Evolutionary conservation across 2,113 vertebrate genomes (phyloP).

Genomic region (Centrocercus urophasianus): DNA sequence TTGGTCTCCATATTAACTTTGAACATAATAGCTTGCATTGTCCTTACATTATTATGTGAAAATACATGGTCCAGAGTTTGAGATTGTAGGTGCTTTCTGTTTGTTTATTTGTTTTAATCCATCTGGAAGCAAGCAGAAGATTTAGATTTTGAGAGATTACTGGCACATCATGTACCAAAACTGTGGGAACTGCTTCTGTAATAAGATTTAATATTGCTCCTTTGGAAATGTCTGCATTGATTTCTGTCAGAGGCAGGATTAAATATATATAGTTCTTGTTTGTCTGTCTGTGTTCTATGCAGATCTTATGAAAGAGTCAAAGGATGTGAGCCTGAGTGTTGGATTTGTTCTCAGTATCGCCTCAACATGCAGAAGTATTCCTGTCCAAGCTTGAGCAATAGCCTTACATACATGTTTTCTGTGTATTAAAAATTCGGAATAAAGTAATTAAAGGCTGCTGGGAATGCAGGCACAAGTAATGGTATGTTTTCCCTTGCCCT

Average conservation of each 20-base stretch:
- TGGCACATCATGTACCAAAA: neutral
- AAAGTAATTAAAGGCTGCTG: neutral
- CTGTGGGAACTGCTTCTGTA: constrained; percentile 11
- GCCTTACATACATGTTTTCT: neutral
- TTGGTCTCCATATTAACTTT: neutral
- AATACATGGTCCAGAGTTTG: neutral
- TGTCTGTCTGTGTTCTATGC: neutral
- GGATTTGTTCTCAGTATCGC: neutral
- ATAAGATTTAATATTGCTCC: constrained; percentile 7
- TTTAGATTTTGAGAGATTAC: neutral
- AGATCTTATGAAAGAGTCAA: neutral
- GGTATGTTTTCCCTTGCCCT: neutral
- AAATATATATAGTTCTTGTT: neutral
- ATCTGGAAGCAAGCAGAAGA: neutral
- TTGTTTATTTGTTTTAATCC: neutral
- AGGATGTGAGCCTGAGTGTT: neutral
- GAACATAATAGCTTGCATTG: neutral
- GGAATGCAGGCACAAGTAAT: neutral
- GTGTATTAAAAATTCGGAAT: neutral
- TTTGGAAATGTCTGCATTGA: constrained; percentile 27
- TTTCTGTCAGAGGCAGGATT: constrained; percentile 16
- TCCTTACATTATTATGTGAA: neutral
- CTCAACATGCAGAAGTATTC: neutral
- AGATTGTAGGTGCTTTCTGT: neutral
- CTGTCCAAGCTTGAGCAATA: fast-evolving